Evolutionary conservation across 1,140 invertebrate genomes (phyloP).

Genomic region (Babylonia areolata): DNA sequence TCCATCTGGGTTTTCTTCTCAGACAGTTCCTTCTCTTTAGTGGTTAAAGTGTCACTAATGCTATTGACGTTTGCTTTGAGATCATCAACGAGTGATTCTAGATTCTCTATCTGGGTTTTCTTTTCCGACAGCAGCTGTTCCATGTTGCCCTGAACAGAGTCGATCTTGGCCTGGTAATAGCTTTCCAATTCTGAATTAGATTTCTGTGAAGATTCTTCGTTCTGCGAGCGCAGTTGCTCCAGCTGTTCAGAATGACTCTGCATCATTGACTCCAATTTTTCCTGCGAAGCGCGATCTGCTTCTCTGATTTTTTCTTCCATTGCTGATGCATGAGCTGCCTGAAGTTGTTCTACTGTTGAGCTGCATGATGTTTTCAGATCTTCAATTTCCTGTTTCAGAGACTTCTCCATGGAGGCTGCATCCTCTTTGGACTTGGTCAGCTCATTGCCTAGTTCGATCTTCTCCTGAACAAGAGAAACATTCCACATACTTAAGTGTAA

Average conservation of each 20-base stretch:
- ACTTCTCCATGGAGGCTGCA: constrained; percentile 34
- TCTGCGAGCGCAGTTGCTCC: constrained; percentile 50
- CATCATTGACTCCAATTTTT: constrained; percentile 51
- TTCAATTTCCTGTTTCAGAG: constrained; percentile 47
- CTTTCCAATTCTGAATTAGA: constrained; percentile 54
- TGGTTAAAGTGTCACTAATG: not conserved
- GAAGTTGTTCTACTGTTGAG: constrained; percentile 45
- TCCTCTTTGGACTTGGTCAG: constrained; percentile 55
- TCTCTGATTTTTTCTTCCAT: constrained; percentile 24
- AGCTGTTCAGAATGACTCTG: constrained; percentile 61
- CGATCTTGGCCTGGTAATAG: constrained; percentile 57
- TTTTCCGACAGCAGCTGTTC: constrained; percentile 58
- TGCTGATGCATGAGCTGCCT: constrained; percentile 42
- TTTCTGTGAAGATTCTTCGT: constrained; percentile 55
- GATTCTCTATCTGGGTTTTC: constrained; percentile 45
- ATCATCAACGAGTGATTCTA: constrained; percentile 18
- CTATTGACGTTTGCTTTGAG: not conserved
- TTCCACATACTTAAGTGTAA: too few relatives aligned
- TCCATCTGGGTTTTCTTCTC: constrained; percentile 56
- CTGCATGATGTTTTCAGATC: constrained; percentile 38
- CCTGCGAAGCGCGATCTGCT: constrained; percentile 43
- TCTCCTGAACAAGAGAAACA: constrained; percentile 45
- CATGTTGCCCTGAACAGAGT: constrained; percentile 48
- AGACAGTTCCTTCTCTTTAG: constrained; percentile 24
- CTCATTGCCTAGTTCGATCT: constrained; percentile 55